phyloP scores from a whole-genome alignment of 1,140 invertebrate genomes.

The Saccostrea glomerata region DNA sequence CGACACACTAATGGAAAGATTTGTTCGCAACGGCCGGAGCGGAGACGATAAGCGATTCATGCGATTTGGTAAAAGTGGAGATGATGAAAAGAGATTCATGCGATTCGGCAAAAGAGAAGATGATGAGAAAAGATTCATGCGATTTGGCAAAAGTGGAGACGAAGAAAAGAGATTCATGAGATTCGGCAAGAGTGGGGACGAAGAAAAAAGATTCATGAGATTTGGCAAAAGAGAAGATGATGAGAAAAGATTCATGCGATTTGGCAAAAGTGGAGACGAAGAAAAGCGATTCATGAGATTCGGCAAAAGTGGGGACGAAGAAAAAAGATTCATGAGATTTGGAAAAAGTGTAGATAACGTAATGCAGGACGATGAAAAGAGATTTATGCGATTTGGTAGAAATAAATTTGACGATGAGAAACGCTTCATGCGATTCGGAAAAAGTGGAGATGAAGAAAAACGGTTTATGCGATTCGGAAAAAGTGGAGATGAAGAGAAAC shows the following conservation, averaged over 20 bases:
- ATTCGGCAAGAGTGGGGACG: conserved; percentile 57
- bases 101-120: conserved; percentile 56
- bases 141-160: conserved; percentile 60
- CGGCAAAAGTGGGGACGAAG: conserved; percentile 50
- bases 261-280: conserved; percentile 56
- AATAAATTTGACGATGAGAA: conserved; percentile 50
- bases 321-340: conserved; percentile 71
- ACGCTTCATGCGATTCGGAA: conserved; percentile 68
- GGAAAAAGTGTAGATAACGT: conserved; percentile 61
- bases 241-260: conserved; percentile 67
- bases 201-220: conserved; percentile 65
- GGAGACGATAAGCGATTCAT: conserved; percentile 64
- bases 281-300: conserved; percentile 63
- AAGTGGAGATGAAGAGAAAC: conserved; percentile 61
- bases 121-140: conserved; percentile 57
- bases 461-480: conserved; percentile 64
- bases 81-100: conserved; percentile 56
- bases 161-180: conserved; percentile 64
- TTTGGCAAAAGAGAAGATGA: conserved; percentile 56
- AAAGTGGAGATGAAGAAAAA: conserved; percentile 61
- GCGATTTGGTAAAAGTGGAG: conserved; percentile 59
- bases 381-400: conserved; percentile 66
- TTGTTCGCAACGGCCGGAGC: conserved; percentile 58
- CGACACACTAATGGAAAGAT: conserved; percentile 59
- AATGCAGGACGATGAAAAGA: conserved; percentile 62